These are phyloP conservation scores for Laspeyria flexula DNA, from an alignment of 2,888 invertebrate genomes.

Conservation along the genomic window DNA sequence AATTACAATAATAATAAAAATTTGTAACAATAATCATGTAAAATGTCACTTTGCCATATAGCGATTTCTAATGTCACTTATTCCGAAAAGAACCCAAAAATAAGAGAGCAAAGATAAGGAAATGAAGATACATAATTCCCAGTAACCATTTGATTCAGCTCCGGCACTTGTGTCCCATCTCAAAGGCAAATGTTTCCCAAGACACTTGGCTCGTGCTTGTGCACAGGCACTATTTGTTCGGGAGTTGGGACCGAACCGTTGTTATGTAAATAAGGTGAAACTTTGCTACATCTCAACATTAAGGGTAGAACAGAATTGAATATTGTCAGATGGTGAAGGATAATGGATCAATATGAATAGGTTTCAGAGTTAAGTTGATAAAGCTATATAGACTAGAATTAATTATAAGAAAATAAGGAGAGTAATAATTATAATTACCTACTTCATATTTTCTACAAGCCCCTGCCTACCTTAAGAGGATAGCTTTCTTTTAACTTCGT, in stretches of 20 bases:
- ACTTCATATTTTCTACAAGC: too few species aligned
- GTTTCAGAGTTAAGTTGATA: neutral
- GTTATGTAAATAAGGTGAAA: constrained; percentile 59
- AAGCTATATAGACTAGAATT: too few species aligned
- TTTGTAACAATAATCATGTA: too few species aligned
- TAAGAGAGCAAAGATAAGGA: too few species aligned
- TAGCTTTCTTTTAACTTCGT: too few species aligned
- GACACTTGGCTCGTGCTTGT: constrained; percentile 15
- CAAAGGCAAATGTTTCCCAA: constrained; percentile 41
- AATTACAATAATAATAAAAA: too few species aligned
- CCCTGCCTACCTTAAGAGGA: too few species aligned
- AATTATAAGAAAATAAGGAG: too few species aligned
- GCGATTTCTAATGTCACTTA: too few species aligned
- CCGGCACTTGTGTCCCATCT: constrained; percentile 30
- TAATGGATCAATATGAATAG: neutral
- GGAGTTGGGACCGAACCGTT: constrained; percentile 39
- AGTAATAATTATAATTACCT: too few species aligned
- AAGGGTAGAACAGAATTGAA: neutral
- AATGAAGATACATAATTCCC: constrained; percentile 27
- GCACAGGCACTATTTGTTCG: constrained; percentile 11
- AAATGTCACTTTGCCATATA: too few species aligned
- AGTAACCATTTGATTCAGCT: constrained; percentile 21
- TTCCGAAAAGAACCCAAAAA: too few species aligned
- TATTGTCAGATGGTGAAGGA: neutral
- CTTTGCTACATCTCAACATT: constrained; percentile 14